These are phyloP conservation scores for Acanthisitta chloris DNA, from an alignment of 2,113 vertebrate species.

Conservation along the genomic window DNA sequence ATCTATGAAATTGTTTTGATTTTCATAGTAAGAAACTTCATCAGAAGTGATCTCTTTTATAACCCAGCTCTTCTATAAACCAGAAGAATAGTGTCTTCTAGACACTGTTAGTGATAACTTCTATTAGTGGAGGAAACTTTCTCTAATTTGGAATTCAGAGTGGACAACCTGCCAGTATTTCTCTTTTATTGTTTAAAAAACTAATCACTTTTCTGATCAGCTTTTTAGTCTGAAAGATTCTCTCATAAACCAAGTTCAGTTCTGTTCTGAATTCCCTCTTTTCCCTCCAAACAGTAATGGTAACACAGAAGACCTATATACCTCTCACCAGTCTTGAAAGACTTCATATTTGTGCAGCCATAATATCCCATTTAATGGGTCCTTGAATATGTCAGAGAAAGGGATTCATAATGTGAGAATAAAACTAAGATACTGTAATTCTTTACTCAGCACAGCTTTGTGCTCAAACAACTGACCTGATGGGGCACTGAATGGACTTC, in stretches of 20 bases:
- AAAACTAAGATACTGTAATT: constrained; percentile 1
- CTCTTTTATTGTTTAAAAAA: not conserved
- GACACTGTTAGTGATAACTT: not conserved
- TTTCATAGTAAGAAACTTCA: not conserved
- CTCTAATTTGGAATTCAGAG: not conserved
- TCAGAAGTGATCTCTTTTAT: not conserved
- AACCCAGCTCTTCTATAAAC: not conserved
- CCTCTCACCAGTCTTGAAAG: not conserved
- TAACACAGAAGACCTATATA: not conserved
- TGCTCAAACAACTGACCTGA: constrained; percentile 30
- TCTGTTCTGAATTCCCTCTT: not conserved
- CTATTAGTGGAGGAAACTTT: not conserved
- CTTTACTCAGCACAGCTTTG: constrained; percentile 15
- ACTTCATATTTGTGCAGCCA: not conserved
- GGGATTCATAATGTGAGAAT: not conserved
- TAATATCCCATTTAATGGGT: not conserved
- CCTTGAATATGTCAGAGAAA: not conserved
- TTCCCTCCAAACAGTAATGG: not conserved
- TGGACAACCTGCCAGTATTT: not conserved
- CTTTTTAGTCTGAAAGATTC: not conserved
- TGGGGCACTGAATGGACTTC: constrained; percentile 38
- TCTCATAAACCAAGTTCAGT: not conserved
- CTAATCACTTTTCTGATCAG: not conserved
- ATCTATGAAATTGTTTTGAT: not conserved
- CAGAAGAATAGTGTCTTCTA: too few species aligned